Evolutionary conservation across 2,888 invertebrate species (phyloP).

Genomic region (Allophyes oxyacanthae): DNA sequence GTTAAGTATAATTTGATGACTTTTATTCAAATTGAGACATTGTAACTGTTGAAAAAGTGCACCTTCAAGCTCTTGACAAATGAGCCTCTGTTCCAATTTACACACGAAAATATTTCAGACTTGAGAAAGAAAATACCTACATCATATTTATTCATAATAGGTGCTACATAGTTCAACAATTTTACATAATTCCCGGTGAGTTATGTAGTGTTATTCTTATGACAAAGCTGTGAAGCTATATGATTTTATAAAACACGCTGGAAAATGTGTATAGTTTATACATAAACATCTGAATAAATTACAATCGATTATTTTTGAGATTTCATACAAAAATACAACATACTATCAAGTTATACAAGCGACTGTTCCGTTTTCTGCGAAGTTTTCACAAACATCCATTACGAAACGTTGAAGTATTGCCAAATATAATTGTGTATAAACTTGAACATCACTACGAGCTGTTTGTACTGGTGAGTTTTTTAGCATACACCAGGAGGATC

Average conservation of each 20-base stretch:
- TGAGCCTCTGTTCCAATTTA: constrained; percentile 4
- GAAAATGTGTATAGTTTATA: too few species aligned
- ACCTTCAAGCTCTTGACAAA: constrained; percentile 20
- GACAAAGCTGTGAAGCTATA: too few species aligned
- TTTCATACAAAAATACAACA: too few species aligned
- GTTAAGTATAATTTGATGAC: constrained; percentile 11
- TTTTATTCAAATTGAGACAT: constrained; percentile 12
- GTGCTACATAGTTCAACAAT: neutral
- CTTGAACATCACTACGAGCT: neutral
- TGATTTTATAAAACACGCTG: too few species aligned
- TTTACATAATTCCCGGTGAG: too few species aligned
- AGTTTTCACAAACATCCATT: neutral
- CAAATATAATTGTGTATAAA: neutral
- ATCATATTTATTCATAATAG: too few species aligned
- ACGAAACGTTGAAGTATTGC: neutral
- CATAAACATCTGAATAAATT: too few species aligned
- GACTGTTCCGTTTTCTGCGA: too few species aligned
- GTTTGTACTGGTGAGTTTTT: constrained; percentile 1
- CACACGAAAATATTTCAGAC: constrained; percentile 2
- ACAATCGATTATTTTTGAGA: too few species aligned
- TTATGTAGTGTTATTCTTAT: too few species aligned
- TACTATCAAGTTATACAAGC: too few species aligned
- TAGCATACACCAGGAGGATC: neutral
- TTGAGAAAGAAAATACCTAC: constrained; percentile 10
- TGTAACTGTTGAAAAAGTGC: constrained; percentile 21